Percentiles rank a stretch among this genome's conserved stretches.
These are phyloP conservation scores for Hippocampus mohnikei DNA, from an alignment of 2,113 vertebrate genomes.

Conservation along the genomic window DNA sequence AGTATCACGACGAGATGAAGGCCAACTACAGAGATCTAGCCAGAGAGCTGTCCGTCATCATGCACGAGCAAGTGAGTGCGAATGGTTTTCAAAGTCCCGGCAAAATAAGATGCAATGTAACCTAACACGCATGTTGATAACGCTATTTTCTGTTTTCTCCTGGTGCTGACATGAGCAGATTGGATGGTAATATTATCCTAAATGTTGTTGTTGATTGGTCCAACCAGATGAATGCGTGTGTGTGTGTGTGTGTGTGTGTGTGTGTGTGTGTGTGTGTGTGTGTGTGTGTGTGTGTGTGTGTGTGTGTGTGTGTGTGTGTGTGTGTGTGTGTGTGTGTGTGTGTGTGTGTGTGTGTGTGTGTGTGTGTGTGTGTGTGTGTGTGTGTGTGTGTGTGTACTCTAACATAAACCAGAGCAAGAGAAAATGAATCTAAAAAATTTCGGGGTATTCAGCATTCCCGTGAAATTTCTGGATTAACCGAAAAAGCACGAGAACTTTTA, in stretches of 20 bases:
- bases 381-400: not conserved
- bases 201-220: slow-evolving; percentile 43
- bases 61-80: slow-evolving; percentile 87
- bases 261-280: not conserved
- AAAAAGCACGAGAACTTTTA: not conserved
- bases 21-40: slow-evolving; percentile 93
- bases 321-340: not conserved
- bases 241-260: not conserved
- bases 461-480: not conserved
- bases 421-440: not conserved
- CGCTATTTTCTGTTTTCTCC: slow-evolving; percentile 59
- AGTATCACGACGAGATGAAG: slow-evolving; percentile 98
- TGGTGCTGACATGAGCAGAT: slow-evolving; percentile 85
- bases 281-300: not conserved
- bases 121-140: slow-evolving; percentile 37
- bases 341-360: not conserved
- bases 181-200: slow-evolving; percentile 85
- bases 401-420: not conserved
- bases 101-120: slow-evolving; percentile 7
- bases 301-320: not conserved
- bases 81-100: not conserved
- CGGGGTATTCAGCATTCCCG: no score
- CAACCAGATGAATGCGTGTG: slow-evolving; percentile 26
- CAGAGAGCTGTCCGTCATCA: slow-evolving; percentile 93
- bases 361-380: not conserved